Evolutionary conservation across 2,113 vertebrate genomes (phyloP).

Genomic region (Morone chrysops): DNA sequence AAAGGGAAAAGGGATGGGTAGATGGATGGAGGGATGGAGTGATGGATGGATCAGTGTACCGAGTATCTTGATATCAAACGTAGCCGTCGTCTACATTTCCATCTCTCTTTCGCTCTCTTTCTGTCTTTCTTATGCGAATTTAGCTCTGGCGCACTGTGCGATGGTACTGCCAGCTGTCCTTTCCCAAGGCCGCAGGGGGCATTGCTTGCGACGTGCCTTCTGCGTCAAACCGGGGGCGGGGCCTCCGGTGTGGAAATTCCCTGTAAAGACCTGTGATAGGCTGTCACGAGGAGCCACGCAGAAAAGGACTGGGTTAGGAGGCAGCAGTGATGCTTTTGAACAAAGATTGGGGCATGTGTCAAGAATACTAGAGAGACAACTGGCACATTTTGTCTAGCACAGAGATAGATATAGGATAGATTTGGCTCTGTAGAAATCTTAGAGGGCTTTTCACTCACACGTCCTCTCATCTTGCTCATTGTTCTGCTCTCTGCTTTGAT

Average conservation of each 20-base stretch:
- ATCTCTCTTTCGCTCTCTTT: background rate
- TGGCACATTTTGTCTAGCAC: conserved; percentile 1
- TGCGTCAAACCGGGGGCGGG: conserved; percentile 83
- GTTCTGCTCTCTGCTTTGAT: conserved; percentile 30
- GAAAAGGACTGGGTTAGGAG: conserved; percentile 33
- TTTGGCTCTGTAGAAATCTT: conserved; percentile 11
- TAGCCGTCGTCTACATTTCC: background rate
- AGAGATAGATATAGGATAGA: conserved; percentile 17
- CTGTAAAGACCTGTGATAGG: conserved; percentile 78
- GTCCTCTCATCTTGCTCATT: background rate
- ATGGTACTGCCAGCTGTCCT: conserved; percentile 65
- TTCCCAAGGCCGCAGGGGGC: conserved; percentile 75
- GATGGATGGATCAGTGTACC: background rate
- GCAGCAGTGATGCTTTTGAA: conserved; percentile 41
- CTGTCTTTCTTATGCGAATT: conserved; percentile 1
- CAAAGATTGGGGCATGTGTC: conserved; percentile 20
- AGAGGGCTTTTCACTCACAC: background rate
- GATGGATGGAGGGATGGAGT: background rate
- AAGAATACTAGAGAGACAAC: conserved; percentile 14
- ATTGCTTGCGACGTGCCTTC: conserved; percentile 64
- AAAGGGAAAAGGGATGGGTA: background rate
- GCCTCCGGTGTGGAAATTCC: conserved; percentile 85
- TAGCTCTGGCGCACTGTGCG: conserved; percentile 43
- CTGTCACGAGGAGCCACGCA: conserved; percentile 48
- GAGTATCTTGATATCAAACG: background rate